phyloP scores from a whole-genome alignment of 2,797 vertebrate genomes.

The Sylvilagus floridanus region DNA sequence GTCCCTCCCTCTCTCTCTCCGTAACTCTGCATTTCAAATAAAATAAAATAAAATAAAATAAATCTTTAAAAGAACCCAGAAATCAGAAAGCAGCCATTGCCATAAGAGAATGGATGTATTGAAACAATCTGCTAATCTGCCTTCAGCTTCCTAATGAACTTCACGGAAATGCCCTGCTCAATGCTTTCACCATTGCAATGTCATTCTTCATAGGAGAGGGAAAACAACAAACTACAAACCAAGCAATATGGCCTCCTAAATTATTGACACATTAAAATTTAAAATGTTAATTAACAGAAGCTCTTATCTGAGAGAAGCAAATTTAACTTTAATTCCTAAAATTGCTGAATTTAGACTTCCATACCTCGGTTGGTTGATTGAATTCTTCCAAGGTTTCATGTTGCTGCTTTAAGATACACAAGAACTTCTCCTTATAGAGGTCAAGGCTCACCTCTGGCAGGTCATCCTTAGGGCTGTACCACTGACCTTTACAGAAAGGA shows the following conservation, averaged over 20 bases:
- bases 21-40: too few species aligned
- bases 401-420: background rate
- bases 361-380: constrained; percentile 6
- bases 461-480: background rate
- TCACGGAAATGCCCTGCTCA: constrained; percentile 42
- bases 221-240: constrained; percentile 50
- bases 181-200: constrained; percentile 66
- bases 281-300: constrained; percentile 79
- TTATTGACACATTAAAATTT: constrained; percentile 80
- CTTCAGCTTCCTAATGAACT: constrained; percentile 63
- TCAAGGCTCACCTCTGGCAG: background rate
- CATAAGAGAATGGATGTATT: constrained; percentile 9
- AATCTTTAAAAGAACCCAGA: background rate
- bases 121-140: constrained; percentile 11
- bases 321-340: constrained; percentile 61
- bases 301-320: constrained; percentile 72
- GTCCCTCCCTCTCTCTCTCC: too few species aligned
- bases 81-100: constrained; percentile 44
- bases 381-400: constrained; percentile 35
- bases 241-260: constrained; percentile 67
- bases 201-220: constrained; percentile 62
- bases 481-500: background rate
- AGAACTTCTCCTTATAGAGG: background rate
- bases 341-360: constrained; percentile 59
- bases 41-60: too few species aligned